Percentiles rank a stretch among this genome's conserved stretches.
Evolutionary conservation across 2,797 vertebrate species (phyloP).

Genomic region (Brachyrhaphis roseni): DNA sequence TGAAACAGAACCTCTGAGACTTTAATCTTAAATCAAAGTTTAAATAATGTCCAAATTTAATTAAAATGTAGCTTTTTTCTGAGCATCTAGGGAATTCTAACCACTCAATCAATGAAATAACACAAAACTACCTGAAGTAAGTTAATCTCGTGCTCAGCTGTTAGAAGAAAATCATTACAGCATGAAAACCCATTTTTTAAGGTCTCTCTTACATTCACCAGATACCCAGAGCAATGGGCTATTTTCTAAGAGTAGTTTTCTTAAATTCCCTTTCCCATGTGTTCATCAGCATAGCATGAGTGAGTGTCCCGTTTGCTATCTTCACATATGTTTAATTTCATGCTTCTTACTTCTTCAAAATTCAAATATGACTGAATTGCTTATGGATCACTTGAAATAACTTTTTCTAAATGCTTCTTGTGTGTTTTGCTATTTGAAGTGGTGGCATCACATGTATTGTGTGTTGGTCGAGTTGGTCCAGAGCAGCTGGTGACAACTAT

Average conservation of each 20-base stretch:
- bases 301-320: constrained; percentile 22
- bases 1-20: not conserved
- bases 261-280: constrained; percentile 12
- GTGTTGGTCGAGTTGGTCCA: constrained; percentile 42
- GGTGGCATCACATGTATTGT: constrained; percentile 48
- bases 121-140: constrained; percentile 21
- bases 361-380: constrained; percentile 42
- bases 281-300: constrained; percentile 39
- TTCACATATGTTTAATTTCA: constrained; percentile 53
- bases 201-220: constrained; percentile 21
- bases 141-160: constrained; percentile 20
- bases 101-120: constrained; percentile 3
- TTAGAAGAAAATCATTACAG: constrained; percentile 33
- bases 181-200: constrained; percentile 15
- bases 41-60: not conserved
- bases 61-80: not conserved
- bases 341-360: constrained; percentile 30
- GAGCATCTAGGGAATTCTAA: not conserved
- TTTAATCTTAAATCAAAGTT: constrained; percentile 4
- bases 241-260: constrained; percentile 17
- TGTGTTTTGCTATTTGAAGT: constrained; percentile 32
- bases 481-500: constrained; percentile 70
- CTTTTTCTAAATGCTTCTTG: constrained; percentile 23
- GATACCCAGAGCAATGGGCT: constrained; percentile 27
- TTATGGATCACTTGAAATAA: constrained; percentile 50